Percentiles rank a stretch among this genome's conserved stretches.
Conservation (phyloP, 2,113 vertebrate genomes). For the Megaptera novaeangliae region DNA sequence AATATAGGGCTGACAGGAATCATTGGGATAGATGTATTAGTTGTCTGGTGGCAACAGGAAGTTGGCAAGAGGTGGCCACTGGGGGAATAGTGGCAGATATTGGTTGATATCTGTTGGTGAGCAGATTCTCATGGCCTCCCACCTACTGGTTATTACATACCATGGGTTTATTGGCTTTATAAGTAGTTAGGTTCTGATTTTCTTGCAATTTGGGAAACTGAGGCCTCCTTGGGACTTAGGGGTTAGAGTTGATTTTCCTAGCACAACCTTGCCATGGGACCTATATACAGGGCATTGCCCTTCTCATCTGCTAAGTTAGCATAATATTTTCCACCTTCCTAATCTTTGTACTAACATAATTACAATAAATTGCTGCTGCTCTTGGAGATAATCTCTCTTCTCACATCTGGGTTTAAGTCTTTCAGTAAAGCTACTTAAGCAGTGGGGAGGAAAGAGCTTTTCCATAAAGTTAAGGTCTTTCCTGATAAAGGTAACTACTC, state of each 20-base stretch:
- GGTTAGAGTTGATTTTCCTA: not conserved
- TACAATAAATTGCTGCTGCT: conserved; percentile 30
- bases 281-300: not conserved
- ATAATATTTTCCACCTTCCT: conserved; percentile 44
- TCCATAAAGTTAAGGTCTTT: conserved; percentile 54
- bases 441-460: conserved; percentile 41
- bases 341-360: conserved; percentile 35
- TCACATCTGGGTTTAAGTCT: conserved; percentile 45
- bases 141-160: not conserved
- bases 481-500: conserved; percentile 60
- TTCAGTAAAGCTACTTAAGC: conserved; percentile 32
- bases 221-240: not conserved
- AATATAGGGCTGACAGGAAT: not conserved
- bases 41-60: not conserved
- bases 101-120: not conserved
- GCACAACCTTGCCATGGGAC: not conserved
- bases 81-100: not conserved
- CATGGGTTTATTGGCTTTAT: conserved; percentile 1
- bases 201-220: not conserved
- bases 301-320: not conserved
- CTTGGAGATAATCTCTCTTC: conserved; percentile 51
- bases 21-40: not conserved
- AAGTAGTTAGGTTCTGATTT: conserved; percentile 7
- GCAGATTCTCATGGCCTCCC: not conserved
- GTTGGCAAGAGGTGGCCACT: not conserved